Evolutionary conservation across 2,113 vertebrate genomes (phyloP).

Genomic region (Dunckerocampus dactyliophorus): DNA sequence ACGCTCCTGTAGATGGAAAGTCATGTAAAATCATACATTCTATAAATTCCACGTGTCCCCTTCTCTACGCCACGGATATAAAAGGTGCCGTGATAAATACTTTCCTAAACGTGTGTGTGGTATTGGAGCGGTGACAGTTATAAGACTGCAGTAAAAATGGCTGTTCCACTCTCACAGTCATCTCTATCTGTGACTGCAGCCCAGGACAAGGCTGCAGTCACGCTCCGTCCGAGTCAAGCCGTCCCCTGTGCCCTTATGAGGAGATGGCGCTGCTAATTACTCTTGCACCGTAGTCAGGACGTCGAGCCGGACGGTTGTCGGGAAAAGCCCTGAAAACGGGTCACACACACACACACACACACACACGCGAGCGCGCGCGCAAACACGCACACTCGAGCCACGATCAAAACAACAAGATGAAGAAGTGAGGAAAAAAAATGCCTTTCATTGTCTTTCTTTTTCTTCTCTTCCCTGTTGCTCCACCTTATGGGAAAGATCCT

Average conservation of each 20-base stretch:
- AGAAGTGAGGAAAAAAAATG: slow-evolving; percentile 10
- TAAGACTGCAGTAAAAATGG: slow-evolving; percentile 23
- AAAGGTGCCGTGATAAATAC: slow-evolving; percentile 14
- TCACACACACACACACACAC: not conserved
- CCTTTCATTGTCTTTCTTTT: slow-evolving; percentile 3
- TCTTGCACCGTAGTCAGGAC: slow-evolving; percentile 9
- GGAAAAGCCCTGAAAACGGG: slow-evolving; percentile 5
- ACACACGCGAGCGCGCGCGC: no score
- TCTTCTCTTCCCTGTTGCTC: slow-evolving; percentile 36
- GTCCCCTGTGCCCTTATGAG: slow-evolving; percentile 18
- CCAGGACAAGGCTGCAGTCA: slow-evolving; percentile 4
- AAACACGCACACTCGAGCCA: no score
- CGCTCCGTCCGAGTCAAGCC: not conserved
- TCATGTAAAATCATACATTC: slow-evolving; percentile 10
- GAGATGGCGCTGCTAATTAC: slow-evolving; percentile 23
- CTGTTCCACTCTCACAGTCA: not conserved
- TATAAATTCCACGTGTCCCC: slow-evolving; percentile 8
- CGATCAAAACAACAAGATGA: slow-evolving; percentile 1
- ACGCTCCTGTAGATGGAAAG: slow-evolving; percentile 4
- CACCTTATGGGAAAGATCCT: slow-evolving; percentile 47
- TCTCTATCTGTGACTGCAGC: slow-evolving; percentile 3
- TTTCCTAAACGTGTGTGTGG: slow-evolving; percentile 18
- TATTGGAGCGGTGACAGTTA: slow-evolving; percentile 17
- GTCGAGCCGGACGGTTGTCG: slow-evolving; percentile 7
- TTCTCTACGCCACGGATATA: slow-evolving; percentile 9